A percentile compares a stretch with the other conserved stretches of the same genome.
Evolutionary conservation across 2,888 invertebrate species (phyloP).

Genomic region (Hipparchia sbordonii): DNA sequence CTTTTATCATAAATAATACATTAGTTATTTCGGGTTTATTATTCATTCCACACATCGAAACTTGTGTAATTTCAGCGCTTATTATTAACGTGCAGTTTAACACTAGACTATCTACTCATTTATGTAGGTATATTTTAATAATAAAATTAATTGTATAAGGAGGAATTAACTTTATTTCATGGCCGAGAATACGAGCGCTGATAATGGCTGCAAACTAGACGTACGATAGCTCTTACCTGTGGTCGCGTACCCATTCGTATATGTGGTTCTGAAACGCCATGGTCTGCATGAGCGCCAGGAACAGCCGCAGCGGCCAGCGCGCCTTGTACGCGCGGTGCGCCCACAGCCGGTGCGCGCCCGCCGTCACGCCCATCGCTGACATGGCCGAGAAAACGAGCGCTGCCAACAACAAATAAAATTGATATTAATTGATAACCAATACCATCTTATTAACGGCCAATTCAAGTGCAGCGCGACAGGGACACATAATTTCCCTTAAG

Average conservation of each 20-base stretch:
- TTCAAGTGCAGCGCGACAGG: no score
- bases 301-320: slow-evolving; percentile 89
- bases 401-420: not conserved
- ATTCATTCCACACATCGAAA: no score
- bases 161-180: no score
- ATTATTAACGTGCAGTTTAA: no score
- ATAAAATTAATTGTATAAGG: no score
- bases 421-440: not conserved
- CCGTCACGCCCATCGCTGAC: slow-evolving; percentile 94
- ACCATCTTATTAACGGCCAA: no score
- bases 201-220: not conserved
- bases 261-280: slow-evolving; percentile 95
- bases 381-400: slow-evolving; percentile 75
- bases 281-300: slow-evolving; percentile 91
- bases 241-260: slow-evolving; percentile 89
- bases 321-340: slow-evolving; percentile 97
- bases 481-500: no score
- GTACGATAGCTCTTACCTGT: slow-evolving; percentile 57
- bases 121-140: no score
- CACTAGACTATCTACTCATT: no score
- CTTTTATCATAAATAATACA: no score
- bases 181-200: slow-evolving; percentile 78
- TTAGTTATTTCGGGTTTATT: no score
- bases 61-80: no score
- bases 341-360: slow-evolving; percentile 97